Evolutionary conservation across 2,797 vertebrate genomes (phyloP).

Genomic region (Sandelia bainsii): DNA sequence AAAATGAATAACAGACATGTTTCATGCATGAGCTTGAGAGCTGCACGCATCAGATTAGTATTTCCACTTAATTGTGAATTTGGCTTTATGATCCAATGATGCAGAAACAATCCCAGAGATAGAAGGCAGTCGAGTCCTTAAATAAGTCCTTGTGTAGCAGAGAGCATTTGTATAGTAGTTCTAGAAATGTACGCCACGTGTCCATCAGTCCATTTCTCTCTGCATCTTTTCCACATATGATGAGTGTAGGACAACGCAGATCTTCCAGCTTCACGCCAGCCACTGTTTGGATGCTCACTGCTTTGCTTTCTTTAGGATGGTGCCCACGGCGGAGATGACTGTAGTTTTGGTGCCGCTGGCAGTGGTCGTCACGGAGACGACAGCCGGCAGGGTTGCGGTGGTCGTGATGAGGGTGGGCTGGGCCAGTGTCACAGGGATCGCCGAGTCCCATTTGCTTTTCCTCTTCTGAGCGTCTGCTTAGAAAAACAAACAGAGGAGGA

Average conservation of each 20-base stretch:
- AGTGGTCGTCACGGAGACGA: slow-evolving; percentile 96
- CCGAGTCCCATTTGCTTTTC: slow-evolving; percentile 99
- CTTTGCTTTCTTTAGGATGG: slow-evolving; percentile 97
- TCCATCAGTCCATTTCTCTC: slow-evolving; percentile 6
- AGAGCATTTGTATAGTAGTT: slow-evolving; percentile 6
- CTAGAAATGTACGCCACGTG: not conserved
- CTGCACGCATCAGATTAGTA: slow-evolving; percentile 8
- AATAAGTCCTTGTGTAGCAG: slow-evolving; percentile 31
- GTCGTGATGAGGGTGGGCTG: slow-evolving; percentile 96
- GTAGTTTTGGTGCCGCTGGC: slow-evolving; percentile 98
- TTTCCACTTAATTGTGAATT: slow-evolving; percentile 6
- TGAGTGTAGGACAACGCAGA: slow-evolving; percentile 4
- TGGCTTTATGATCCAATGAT: slow-evolving; percentile 18
- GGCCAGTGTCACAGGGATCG: slow-evolving; percentile 93
- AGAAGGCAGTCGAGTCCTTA: slow-evolving; percentile 48
- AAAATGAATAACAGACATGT: slow-evolving; percentile 6
- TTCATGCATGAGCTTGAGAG: slow-evolving; percentile 16
- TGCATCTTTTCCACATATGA: not conserved
- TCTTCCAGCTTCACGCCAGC: not conserved
- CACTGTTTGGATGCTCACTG: slow-evolving; percentile 82
- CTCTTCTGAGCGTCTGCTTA: slow-evolving; percentile 95
- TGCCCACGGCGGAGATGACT: slow-evolving; percentile 97
- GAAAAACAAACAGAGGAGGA: not conserved
- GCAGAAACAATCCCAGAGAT: slow-evolving; percentile 51
- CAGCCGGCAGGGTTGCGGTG: slow-evolving; percentile 91